These are phyloP conservation scores for Nebria salina DNA, from an alignment of 2,888 invertebrate genomes.

Conservation along the genomic window DNA sequence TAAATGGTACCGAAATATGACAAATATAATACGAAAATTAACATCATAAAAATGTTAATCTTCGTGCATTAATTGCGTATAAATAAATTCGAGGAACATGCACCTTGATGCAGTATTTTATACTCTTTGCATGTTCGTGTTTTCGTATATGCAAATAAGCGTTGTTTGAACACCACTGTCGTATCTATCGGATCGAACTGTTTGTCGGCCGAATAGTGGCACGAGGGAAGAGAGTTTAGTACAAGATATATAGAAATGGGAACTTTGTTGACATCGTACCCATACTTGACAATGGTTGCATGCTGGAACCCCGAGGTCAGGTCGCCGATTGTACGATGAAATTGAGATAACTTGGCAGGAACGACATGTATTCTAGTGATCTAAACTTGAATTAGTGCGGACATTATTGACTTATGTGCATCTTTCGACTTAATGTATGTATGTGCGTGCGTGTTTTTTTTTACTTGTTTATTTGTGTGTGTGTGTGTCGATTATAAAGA, in stretches of 20 bases:
- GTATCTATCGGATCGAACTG: background rate
- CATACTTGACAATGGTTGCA: background rate
- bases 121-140: background rate
- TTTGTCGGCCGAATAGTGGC: background rate
- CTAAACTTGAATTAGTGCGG: background rate
- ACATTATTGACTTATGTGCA: background rate
- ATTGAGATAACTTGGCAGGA: background rate
- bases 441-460: no score
- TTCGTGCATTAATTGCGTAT: background rate
- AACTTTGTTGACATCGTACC: slow-evolving; percentile 1
- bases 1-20: background rate
- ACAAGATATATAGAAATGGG: slow-evolving; percentile 1
- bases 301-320: background rate
- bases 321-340: background rate
- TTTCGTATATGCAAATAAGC: background rate
- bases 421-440: background rate
- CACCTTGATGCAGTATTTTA: background rate
- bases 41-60: background rate
- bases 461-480: no score
- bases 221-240: background rate
- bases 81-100: background rate
- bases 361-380: background rate
- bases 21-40: background rate
- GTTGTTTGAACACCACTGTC: background rate
- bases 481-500: no score